These are phyloP conservation scores for Cyanoliseus patagonus DNA, from an alignment of 2,113 vertebrate genomes.

Conservation along the genomic window DNA sequence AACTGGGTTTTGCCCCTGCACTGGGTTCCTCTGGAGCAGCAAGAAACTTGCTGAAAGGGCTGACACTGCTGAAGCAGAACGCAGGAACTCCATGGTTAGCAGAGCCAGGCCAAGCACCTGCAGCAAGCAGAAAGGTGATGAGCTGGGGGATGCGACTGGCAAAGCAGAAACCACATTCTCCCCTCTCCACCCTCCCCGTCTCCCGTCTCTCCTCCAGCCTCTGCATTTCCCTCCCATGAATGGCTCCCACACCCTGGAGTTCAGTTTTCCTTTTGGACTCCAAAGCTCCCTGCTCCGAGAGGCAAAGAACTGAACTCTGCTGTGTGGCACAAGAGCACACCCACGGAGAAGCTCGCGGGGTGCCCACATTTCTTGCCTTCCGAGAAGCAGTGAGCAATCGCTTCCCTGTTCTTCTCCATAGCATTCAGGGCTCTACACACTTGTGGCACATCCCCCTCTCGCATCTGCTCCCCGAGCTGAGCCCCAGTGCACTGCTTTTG, in stretches of 20 bases:
- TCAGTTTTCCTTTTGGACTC: not conserved
- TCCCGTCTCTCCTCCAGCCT: not conserved
- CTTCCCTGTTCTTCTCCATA: not conserved
- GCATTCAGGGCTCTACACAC: not conserved
- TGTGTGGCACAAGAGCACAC: not conserved
- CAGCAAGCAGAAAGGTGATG: not conserved
- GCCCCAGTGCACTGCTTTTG: not conserved
- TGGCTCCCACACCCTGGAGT: not conserved
- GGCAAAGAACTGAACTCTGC: not conserved
- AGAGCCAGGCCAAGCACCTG: not conserved
- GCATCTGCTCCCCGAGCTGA: not conserved
- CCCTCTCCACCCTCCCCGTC: not conserved
- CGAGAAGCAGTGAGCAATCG: not conserved
- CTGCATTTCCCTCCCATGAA: not conserved
- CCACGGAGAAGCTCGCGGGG: not conserved
- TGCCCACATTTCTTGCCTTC: not conserved
- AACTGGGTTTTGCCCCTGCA: not conserved
- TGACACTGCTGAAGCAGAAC: not conserved
- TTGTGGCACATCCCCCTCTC: not conserved
- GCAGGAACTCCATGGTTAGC: not conserved
- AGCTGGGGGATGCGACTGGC: not conserved
- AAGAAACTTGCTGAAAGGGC: not conserved
- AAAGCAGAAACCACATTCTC: not conserved
- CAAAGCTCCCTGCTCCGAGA: not conserved
- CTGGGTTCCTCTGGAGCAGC: not conserved